phyloP scores from a whole-genome alignment of 2,888 invertebrate species.

The Acheta domesticus region DNA sequence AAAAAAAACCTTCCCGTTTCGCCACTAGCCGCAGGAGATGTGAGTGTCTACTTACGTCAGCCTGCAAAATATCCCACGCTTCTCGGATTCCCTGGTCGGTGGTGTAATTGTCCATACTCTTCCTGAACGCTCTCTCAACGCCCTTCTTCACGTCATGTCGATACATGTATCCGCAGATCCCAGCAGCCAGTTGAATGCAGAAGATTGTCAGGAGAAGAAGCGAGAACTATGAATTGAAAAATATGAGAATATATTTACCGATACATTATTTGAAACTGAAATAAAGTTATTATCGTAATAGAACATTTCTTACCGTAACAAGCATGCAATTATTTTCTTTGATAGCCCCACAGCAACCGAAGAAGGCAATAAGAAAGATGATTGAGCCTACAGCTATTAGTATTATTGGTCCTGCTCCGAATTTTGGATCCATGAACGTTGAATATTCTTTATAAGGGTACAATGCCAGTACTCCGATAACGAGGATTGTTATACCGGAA shows the following conservation, averaged over 20 bases:
- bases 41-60: slow-evolving; percentile 62
- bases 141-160: slow-evolving; percentile 65
- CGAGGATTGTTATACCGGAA: slow-evolving; percentile 80
- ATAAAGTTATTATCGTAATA: slow-evolving; percentile 36
- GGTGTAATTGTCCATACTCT: slow-evolving; percentile 66
- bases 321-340: slow-evolving; percentile 97
- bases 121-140: slow-evolving; percentile 67
- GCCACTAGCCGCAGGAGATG: too few relatives aligned
- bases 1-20: too few relatives aligned
- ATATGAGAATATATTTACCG: background rate
- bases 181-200: slow-evolving; percentile 76
- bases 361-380: slow-evolving; percentile 89
- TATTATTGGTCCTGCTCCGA: slow-evolving; percentile 80
- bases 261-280: too few relatives aligned
- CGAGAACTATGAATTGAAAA: slow-evolving; percentile 61
- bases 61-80: slow-evolving; percentile 82
- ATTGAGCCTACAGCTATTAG: slow-evolving; percentile 84
- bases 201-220: slow-evolving; percentile 75
- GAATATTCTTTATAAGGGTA: slow-evolving; percentile 73
- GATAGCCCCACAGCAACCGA: slow-evolving; percentile 96
- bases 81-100: slow-evolving; percentile 60
- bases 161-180: slow-evolving; percentile 77
- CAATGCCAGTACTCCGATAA: slow-evolving; percentile 75
- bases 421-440: slow-evolving; percentile 76
- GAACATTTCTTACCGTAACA: slow-evolving; percentile 69